phyloP scores from a whole-genome alignment of 2,113 vertebrate species.

The Solenodon paradoxus region DNA sequence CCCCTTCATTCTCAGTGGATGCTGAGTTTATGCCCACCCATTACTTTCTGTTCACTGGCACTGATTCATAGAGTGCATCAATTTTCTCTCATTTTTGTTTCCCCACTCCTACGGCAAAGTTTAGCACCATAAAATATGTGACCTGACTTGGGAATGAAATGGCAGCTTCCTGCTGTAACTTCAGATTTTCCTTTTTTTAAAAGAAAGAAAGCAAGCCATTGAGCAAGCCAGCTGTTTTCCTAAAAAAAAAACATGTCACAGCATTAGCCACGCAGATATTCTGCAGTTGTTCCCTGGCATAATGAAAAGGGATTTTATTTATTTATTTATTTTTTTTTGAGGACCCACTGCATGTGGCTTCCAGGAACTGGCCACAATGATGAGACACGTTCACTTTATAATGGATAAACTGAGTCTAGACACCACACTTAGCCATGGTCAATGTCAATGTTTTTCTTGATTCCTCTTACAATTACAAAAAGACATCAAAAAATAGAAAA shows the following conservation, averaged over 20 bases:
- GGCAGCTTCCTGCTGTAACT: slow-evolving; percentile 81
- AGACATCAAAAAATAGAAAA: neutral
- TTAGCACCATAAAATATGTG: slow-evolving; percentile 83
- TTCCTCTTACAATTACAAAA: neutral
- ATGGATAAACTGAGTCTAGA: neutral
- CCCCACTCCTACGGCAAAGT: slow-evolving; percentile 78
- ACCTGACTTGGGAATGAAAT: slow-evolving; percentile 80
- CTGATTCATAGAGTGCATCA: slow-evolving; percentile 69
- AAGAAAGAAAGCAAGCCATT: slow-evolving; percentile 78
- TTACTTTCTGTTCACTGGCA: slow-evolving; percentile 71
- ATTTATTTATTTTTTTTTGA: slow-evolving; percentile 70
- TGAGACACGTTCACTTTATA: neutral
- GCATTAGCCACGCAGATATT: slow-evolving; percentile 75
- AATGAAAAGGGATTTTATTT: slow-evolving; percentile 70
- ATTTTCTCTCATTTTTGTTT: slow-evolving; percentile 81
- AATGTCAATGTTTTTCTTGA: neutral
- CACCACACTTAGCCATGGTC: neutral
- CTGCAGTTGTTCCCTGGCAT: slow-evolving; percentile 60
- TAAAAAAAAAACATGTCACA: slow-evolving; percentile 80
- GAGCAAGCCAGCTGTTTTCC: slow-evolving; percentile 81
- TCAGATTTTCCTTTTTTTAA: slow-evolving; percentile 74
- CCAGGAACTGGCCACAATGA: neutral
- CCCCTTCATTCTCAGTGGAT: slow-evolving; percentile 33
- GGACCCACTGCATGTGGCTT: slow-evolving; percentile 8
- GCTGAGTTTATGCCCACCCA: slow-evolving; percentile 68